These are phyloP conservation scores for Myripristis jacobus DNA, from an alignment of 2,797 vertebrate genomes.

Conservation along the genomic window DNA sequence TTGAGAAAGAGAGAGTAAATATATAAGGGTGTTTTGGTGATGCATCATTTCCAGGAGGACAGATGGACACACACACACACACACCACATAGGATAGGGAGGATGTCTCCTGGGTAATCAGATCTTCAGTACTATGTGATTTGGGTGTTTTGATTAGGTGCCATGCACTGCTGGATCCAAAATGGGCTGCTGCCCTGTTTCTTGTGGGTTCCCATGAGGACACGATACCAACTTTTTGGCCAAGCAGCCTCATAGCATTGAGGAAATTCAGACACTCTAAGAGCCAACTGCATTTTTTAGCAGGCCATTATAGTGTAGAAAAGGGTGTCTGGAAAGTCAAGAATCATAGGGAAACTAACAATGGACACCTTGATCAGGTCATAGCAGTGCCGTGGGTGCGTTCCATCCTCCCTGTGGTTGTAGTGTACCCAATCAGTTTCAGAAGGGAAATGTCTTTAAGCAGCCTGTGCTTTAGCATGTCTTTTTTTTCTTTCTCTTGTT, in stretches of 20 bases:
- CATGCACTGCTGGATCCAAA: slow-evolving; percentile 30
- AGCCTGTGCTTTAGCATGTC: no score
- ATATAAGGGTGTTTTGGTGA: slow-evolving; percentile 23
- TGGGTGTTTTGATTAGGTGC: slow-evolving; percentile 43
- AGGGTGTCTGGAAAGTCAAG: no score
- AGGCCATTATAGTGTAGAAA: no score
- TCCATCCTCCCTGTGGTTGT: no score
- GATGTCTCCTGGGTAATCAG: slow-evolving; percentile 54
- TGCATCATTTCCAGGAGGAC: slow-evolving; percentile 34
- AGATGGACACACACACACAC: slow-evolving; percentile 33
- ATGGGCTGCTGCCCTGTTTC: slow-evolving; percentile 27
- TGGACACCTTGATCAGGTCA: no score
- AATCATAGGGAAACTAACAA: no score
- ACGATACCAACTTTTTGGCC: slow-evolving; percentile 6
- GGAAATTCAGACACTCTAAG: neutral
- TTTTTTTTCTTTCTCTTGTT: no score
- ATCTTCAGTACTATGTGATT: slow-evolving; percentile 51
- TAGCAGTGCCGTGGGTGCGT: no score
- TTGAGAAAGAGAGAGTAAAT: neutral
- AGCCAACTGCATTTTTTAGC: no score
- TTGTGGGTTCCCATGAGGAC: slow-evolving; percentile 37
- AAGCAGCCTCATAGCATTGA: slow-evolving; percentile 13
- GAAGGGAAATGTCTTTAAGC: no score
- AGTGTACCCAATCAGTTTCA: no score
- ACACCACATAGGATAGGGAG: slow-evolving; percentile 15